A percentile compares a stretch with the other conserved stretches of the same genome.
These are phyloP conservation scores for Nyctibius bracteatus DNA, from an alignment of 2,113 vertebrate species.

Conservation along the genomic window DNA sequence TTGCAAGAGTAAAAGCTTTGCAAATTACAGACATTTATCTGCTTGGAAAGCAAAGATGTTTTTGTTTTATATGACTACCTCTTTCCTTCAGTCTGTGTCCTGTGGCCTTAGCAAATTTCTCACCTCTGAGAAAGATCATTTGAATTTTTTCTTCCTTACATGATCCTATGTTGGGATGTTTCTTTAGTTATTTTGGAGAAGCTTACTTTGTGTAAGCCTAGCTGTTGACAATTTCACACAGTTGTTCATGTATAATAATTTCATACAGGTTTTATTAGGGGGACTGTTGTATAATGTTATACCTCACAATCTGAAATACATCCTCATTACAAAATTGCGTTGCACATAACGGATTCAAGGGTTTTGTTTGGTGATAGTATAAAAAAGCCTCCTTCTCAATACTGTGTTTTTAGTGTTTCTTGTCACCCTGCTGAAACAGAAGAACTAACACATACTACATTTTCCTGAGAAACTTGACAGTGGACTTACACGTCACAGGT, in stretches of 20 bases:
- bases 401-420: not conserved
- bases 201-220: not conserved
- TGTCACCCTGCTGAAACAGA: not conserved
- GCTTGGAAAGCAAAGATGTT: not conserved
- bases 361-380: fast-evolving
- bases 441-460: not conserved
- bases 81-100: not conserved
- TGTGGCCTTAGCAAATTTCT: not conserved
- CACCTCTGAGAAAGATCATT: not conserved
- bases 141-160: not conserved
- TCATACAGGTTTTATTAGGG: not conserved
- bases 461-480: not conserved
- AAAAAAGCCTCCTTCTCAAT: not conserved
- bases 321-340: not conserved
- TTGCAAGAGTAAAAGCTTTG: not conserved
- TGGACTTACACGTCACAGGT: not conserved
- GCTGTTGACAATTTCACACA: not conserved
- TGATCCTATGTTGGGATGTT: not conserved
- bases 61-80: not conserved
- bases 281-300: not conserved
- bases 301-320: not conserved
- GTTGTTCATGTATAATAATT: not conserved
- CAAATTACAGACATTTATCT: not conserved
- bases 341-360: not conserved
- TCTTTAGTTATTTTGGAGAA: not conserved